A percentile compares a stretch with the other conserved stretches of the same genome.
These are phyloP conservation scores for Helicorthomorpha holstii DNA, from an alignment of 1,140 invertebrate species.

Conservation along the genomic window DNA sequence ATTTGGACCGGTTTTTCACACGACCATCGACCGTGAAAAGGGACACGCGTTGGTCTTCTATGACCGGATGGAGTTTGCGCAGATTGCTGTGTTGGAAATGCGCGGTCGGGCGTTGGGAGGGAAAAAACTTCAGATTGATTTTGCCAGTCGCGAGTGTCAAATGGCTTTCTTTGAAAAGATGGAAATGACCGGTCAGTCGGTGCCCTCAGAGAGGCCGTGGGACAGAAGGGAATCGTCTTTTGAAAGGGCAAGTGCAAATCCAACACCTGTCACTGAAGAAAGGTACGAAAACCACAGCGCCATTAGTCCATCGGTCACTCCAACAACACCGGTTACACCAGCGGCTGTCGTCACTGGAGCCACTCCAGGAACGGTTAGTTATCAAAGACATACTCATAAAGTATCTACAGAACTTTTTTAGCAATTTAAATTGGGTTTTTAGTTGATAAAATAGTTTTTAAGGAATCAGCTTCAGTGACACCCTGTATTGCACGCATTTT, in stretches of 20 bases:
- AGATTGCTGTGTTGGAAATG: constrained; percentile 79
- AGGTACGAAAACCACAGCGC: constrained; percentile 1
- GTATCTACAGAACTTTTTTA: too few relatives aligned
- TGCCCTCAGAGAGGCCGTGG: constrained; percentile 32
- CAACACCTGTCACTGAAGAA: constrained; percentile 12
- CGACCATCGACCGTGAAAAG: constrained; percentile 56
- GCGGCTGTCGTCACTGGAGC: constrained; percentile 5
- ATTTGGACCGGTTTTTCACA: constrained; percentile 53
- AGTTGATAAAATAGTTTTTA: too few relatives aligned
- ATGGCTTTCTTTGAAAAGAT: constrained; percentile 79
- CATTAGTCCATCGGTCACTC: not conserved
- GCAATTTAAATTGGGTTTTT: too few relatives aligned
- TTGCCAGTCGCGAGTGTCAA: constrained; percentile 69
- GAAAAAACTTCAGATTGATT: constrained; percentile 73
- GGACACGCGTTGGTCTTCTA: constrained; percentile 78
- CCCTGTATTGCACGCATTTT: too few relatives aligned
- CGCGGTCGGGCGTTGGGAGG: constrained; percentile 61
- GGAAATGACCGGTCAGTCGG: constrained; percentile 37
- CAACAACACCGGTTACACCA: constrained; percentile 9
- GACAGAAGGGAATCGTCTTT: constrained; percentile 21
- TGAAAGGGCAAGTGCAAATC: too few relatives aligned
- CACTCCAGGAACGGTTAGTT: constrained; percentile 13
- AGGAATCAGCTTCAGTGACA: too few relatives aligned
- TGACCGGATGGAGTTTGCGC: constrained; percentile 63
- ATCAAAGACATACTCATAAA: too few relatives aligned